A percentile compares a stretch with the other conserved stretches of the same genome.
phyloP scores from a whole-genome alignment of 2,888 invertebrate species.

The Oligia latruncula region DNA sequence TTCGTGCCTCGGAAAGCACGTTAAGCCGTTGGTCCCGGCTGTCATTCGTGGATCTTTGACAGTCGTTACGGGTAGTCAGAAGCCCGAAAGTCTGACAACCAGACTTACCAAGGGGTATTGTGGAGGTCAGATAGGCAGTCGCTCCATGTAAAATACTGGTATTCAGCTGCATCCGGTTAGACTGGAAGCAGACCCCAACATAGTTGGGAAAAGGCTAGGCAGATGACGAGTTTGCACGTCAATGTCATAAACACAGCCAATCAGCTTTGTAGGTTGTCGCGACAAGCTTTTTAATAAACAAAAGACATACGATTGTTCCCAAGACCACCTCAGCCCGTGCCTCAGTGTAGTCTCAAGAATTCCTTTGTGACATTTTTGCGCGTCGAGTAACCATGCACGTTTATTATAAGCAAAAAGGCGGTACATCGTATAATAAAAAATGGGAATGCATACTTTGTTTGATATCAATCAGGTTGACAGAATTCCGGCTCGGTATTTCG shows the following conservation, averaged over 20 bases:
- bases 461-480: slow-evolving; percentile 22
- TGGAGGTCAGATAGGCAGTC: too few relatives aligned
- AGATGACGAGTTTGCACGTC: too few relatives aligned
- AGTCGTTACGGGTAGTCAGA: too few relatives aligned
- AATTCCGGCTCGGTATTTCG: slow-evolving; percentile 9
- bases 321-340: neutral
- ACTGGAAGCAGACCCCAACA: too few relatives aligned
- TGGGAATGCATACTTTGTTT: slow-evolving; percentile 28
- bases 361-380: slow-evolving; percentile 66
- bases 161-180: too few relatives aligned
- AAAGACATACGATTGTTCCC: neutral
- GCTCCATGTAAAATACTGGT: too few relatives aligned
- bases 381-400: slow-evolving; percentile 55
- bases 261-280: neutral
- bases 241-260: neutral
- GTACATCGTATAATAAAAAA: slow-evolving; percentile 7
- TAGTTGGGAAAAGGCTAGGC: too few relatives aligned
- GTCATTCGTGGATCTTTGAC: too few relatives aligned
- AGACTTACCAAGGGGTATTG: too few relatives aligned
- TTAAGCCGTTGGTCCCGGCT: too few relatives aligned
- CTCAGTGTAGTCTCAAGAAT: slow-evolving; percentile 54
- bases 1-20: too few relatives aligned
- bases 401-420: slow-evolving; percentile 14
- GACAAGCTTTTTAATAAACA: neutral
- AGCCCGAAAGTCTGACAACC: too few relatives aligned